Evolutionary conservation across 2,888 invertebrate genomes (phyloP).

Genomic region (Schrankia costaestrigalis): DNA sequence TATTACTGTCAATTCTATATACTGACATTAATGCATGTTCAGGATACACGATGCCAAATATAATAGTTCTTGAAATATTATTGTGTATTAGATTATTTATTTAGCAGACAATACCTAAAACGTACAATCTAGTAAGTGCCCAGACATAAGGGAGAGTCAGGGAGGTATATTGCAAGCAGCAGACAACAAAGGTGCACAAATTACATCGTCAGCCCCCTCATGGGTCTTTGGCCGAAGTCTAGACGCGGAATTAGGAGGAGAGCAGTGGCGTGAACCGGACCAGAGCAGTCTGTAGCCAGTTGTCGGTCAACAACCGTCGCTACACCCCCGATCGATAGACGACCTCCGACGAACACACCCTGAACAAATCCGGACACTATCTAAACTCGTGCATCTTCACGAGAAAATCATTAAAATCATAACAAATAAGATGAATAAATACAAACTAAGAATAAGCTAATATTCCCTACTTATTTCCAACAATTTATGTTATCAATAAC

Average conservation of each 20-base stretch:
- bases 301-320: conserved; percentile 44
- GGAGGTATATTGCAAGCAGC: conserved; percentile 12
- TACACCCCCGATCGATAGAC: conserved; percentile 33
- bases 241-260: conserved; percentile 47
- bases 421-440: too few relatives aligned
- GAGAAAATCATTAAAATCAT: too few relatives aligned
- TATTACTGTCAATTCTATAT: too few relatives aligned
- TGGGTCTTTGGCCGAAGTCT: conserved; percentile 49
- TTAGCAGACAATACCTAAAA: too few relatives aligned
- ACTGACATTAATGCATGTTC: too few relatives aligned
- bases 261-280: conserved; percentile 23
- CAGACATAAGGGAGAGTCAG: conserved; percentile 6
- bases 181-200: conserved; percentile 42
- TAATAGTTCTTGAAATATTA: too few relatives aligned
- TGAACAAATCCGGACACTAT: conserved; percentile 10
- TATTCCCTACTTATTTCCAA: too few relatives aligned
- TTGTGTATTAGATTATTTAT: too few relatives aligned
- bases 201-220: conserved; percentile 23
- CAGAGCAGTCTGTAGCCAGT: conserved; percentile 19
- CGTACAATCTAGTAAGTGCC: conserved; percentile 9
- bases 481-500: too few relatives aligned
- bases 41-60: too few relatives aligned
- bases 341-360: conserved; percentile 10
- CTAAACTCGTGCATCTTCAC: not conserved
- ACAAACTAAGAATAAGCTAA: too few relatives aligned